Evolutionary conservation across 1,140 invertebrate species (phyloP).

Genomic region (Megalonaias nervosa): DNA sequence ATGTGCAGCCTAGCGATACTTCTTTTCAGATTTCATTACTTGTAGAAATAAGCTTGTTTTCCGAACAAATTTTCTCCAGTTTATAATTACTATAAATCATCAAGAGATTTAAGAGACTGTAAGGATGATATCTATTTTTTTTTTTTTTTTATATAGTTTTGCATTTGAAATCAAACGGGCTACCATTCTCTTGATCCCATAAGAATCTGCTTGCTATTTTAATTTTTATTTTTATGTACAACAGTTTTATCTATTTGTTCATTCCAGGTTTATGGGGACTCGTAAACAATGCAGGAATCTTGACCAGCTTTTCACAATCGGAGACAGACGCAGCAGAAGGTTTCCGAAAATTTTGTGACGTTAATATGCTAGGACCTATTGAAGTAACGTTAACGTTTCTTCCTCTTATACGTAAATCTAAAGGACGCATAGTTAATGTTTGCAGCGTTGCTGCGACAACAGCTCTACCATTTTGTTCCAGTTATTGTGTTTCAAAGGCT

Average conservation of each 20-base stretch:
- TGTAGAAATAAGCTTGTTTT: no score
- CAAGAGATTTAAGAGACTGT: no score
- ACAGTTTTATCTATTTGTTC: not conserved
- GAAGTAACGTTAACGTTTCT: slow-evolving; percentile 46
- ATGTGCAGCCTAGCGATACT: no score
- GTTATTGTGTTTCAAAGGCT: slow-evolving; percentile 25
- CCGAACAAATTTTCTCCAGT: no score
- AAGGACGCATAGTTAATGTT: slow-evolving; percentile 53
- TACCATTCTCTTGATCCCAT: no score
- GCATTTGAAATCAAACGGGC: no score
- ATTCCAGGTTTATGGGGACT: slow-evolving; percentile 56
- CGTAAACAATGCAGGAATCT: slow-evolving; percentile 59
- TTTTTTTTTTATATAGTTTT: no score
- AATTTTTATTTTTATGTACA: no score
- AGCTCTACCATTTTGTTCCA: slow-evolving; percentile 7
- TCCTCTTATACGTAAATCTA: slow-evolving; percentile 43
- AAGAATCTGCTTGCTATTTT: no score
- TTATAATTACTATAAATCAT: no score
- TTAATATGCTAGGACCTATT: slow-evolving; percentile 51
- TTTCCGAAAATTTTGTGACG: slow-evolving; percentile 28
- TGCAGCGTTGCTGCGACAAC: slow-evolving; percentile 34
- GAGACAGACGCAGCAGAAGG: slow-evolving; percentile 42
- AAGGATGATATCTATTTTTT: no score
- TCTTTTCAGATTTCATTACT: no score
- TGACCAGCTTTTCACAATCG: slow-evolving; percentile 18